phyloP scores from a whole-genome alignment of 1,140 invertebrate species.

The Araneus ventricosus region DNA sequence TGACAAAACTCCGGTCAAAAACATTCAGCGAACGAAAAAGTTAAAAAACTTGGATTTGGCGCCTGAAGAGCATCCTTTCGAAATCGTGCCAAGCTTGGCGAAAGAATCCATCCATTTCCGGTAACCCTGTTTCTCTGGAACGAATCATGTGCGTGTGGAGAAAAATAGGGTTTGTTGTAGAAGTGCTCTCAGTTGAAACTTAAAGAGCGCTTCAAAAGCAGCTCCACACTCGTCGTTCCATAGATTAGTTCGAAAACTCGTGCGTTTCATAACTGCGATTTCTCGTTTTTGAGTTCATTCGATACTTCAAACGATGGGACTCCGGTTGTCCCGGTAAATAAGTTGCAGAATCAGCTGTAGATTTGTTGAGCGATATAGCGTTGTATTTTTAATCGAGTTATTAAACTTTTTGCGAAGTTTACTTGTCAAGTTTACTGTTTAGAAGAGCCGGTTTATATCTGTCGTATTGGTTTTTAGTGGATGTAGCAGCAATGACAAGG shows the following conservation, averaged over 20 bases:
- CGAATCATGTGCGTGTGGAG: slow-evolving; percentile 52
- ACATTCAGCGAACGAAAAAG: background rate
- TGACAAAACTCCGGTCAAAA: no score
- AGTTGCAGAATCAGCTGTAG: background rate
- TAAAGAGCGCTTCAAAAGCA: background rate
- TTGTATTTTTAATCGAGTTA: slow-evolving; percentile 1
- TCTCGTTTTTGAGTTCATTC: background rate
- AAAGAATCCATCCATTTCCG: background rate
- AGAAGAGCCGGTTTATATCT: background rate
- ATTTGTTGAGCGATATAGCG: slow-evolving; percentile 1
- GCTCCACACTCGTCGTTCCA: background rate
- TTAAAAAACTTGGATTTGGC: background rate
- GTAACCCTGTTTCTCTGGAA: slow-evolving; percentile 38
- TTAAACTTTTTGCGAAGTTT: background rate
- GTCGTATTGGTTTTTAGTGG: background rate
- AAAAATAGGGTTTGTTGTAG: slow-evolving; percentile 49
- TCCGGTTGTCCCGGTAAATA: no score
- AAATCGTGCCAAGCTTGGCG: slow-evolving; percentile 30
- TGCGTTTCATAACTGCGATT: background rate
- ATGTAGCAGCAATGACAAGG: background rate
- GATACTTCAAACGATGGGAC: no score
- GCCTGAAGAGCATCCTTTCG: background rate
- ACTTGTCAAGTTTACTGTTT: background rate
- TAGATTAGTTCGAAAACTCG: background rate
- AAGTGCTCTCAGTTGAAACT: slow-evolving; percentile 21